Evolutionary conservation across 92 coral and sea anemone genomes (phyloP).

Genomic region (Chrysogorgia sp.): DNA sequence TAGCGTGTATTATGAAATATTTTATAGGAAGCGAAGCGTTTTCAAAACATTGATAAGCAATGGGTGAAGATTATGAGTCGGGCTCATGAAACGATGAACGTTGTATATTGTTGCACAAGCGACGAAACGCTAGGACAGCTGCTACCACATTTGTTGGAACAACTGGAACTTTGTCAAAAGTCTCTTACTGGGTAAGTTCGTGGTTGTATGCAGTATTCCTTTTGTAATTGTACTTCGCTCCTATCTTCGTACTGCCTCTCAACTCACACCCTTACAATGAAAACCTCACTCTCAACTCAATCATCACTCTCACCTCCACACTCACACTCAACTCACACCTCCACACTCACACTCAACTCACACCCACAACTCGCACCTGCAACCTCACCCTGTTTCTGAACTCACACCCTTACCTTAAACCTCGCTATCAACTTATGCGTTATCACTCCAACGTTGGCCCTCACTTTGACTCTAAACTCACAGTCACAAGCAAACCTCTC

Average conservation of each 20-base stretch:
- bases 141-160: slow-evolving; percentile 73
- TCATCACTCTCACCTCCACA: no score
- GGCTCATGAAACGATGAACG: slow-evolving; percentile 76
- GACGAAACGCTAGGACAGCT: slow-evolving; percentile 79
- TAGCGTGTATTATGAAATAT: not conserved
- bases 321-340: no score
- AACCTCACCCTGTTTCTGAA: not conserved
- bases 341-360: not conserved
- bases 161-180: slow-evolving; percentile 78
- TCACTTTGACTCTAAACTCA: no score
- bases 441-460: no score
- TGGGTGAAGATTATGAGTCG: slow-evolving; percentile 88
- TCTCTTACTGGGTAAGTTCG: slow-evolving; percentile 73
- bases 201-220: not conserved
- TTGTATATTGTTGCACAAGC: slow-evolving; percentile 73
- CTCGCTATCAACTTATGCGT: no score
- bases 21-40: slow-evolving; percentile 75
- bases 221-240: not conserved
- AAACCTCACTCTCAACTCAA: no score
- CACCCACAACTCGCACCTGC: no score
- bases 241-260: no score
- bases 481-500: no score
- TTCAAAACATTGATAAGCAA: slow-evolving; percentile 81
- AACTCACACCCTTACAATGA: no score
- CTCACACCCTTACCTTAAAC: not conserved